phyloP scores from a whole-genome alignment of 35 echinoderm and acorn worm species.

The Heliocidaris erythrogramma region DNA sequence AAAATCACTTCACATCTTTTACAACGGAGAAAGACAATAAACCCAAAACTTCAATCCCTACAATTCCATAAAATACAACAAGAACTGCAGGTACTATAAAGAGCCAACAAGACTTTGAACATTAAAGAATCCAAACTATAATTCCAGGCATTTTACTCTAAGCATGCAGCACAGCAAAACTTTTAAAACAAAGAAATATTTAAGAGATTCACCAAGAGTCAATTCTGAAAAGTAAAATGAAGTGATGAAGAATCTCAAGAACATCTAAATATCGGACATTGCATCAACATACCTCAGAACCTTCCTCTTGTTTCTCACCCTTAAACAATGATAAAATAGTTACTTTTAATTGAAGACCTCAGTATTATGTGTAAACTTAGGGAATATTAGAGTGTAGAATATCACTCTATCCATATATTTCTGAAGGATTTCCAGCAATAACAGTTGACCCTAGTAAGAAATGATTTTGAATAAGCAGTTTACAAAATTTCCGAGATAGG shows the following conservation, averaged over 20 bases:
- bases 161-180: constrained; percentile 12
- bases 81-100: no score
- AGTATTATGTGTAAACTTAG: not conserved
- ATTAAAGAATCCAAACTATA: not conserved
- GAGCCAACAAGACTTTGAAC: not conserved
- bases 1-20: no score
- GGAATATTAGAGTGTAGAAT: not conserved
- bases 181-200: not conserved
- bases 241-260: not conserved
- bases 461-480: no score
- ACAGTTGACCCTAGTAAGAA: no score
- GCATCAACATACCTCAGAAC: constrained; percentile 34
- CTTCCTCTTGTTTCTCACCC: constrained; percentile 47
- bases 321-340: constrained; percentile 26
- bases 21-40: no score
- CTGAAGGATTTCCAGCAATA: no score
- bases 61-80: no score
- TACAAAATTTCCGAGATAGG: no score
- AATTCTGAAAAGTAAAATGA: not conserved
- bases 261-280: not conserved
- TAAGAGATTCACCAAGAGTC: not conserved
- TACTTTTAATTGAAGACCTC: not conserved
- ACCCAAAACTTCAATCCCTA: no score
- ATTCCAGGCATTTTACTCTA: not conserved
- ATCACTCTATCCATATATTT: not conserved